Conservation (phyloP, 2,888 invertebrate genomes). For the Parnassius apollo region DNA sequence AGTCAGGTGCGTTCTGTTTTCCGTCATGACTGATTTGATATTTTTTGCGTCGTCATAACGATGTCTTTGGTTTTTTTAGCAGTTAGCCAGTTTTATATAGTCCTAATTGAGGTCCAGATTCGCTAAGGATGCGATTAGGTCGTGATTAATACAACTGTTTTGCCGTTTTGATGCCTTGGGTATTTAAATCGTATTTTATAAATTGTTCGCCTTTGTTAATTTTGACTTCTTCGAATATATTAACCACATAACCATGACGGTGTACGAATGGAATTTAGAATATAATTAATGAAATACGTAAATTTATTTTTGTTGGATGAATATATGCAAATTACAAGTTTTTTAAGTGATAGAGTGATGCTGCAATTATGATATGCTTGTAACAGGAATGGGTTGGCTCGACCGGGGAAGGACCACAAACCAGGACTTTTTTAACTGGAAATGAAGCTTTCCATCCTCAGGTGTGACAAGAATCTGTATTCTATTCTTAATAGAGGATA, state of each 20-base stretch:
- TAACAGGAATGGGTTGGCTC: no score
- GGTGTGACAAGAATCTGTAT: no score
- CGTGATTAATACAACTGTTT: slow-evolving; percentile 66
- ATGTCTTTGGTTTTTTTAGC: slow-evolving; percentile 66
- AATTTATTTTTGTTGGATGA: slow-evolving; percentile 16
- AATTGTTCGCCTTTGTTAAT: slow-evolving; percentile 40
- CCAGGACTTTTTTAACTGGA: no score
- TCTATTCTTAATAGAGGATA: no score
- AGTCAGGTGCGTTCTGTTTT: slow-evolving; percentile 34
- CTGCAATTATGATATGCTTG: no score
- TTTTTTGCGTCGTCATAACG: slow-evolving; percentile 63
- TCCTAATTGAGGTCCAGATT: slow-evolving; percentile 74
- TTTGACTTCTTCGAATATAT: slow-evolving; percentile 41
- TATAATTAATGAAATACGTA: slow-evolving; percentile 44
- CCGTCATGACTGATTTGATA: slow-evolving; percentile 51
- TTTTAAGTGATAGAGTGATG: no score
- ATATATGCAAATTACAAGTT: no score
- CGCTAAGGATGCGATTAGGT: slow-evolving; percentile 76
- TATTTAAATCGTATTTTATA: slow-evolving; percentile 45
- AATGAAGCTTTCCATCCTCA: no score
- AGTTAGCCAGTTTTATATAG: slow-evolving; percentile 64
- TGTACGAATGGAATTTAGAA: slow-evolving; percentile 49
- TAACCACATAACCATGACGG: slow-evolving; percentile 58
- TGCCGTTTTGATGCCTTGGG: slow-evolving; percentile 44
- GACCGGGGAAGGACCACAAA: no score